Conservation (phyloP, 1,140 invertebrate species). For the Drosophila tsacasi region DNA sequence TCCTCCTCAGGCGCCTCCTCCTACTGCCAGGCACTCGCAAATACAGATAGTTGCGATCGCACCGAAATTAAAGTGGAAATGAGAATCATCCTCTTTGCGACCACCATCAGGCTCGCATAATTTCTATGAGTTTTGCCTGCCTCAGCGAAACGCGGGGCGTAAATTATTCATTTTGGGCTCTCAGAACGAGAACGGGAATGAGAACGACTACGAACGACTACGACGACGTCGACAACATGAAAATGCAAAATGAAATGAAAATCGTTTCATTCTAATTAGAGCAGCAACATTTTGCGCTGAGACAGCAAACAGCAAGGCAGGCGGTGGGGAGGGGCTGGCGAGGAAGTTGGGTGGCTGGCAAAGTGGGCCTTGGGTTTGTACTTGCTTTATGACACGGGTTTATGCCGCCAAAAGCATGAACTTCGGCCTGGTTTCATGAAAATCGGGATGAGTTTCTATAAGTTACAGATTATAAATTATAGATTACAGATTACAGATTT, state of each 20-base stretch:
- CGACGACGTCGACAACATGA: slow-evolving; percentile 56
- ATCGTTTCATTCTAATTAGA: slow-evolving; percentile 82
- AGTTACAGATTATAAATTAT: too few species aligned
- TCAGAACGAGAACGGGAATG: slow-evolving; percentile 29
- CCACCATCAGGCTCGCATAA: slow-evolving; percentile 41
- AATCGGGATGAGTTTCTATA: background rate
- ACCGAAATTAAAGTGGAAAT: slow-evolving; percentile 76
- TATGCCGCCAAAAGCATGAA: background rate
- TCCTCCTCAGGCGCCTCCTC: too few species aligned
- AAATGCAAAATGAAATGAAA: slow-evolving; percentile 78
- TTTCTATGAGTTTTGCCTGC: slow-evolving; percentile 76
- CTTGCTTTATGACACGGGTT: slow-evolving; percentile 8
- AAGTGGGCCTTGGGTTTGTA: slow-evolving; percentile 13
- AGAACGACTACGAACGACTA: slow-evolving; percentile 16
- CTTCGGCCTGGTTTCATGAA: background rate
- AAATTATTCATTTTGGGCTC: slow-evolving; percentile 79
- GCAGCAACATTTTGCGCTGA: slow-evolving; percentile 79
- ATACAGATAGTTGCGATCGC: slow-evolving; percentile 57
- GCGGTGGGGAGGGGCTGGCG: background rate
- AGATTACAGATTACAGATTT: too few species aligned
- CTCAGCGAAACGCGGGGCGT: slow-evolving; percentile 65
- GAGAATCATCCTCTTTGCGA: slow-evolving; percentile 30
- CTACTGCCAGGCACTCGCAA: background rate
- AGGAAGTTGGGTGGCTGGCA: slow-evolving; percentile 19
- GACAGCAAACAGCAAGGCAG: slow-evolving; percentile 66